Evolutionary conservation across 2,797 vertebrate genomes (phyloP).

Genomic region (Parauchenoglanis punctatus): DNA sequence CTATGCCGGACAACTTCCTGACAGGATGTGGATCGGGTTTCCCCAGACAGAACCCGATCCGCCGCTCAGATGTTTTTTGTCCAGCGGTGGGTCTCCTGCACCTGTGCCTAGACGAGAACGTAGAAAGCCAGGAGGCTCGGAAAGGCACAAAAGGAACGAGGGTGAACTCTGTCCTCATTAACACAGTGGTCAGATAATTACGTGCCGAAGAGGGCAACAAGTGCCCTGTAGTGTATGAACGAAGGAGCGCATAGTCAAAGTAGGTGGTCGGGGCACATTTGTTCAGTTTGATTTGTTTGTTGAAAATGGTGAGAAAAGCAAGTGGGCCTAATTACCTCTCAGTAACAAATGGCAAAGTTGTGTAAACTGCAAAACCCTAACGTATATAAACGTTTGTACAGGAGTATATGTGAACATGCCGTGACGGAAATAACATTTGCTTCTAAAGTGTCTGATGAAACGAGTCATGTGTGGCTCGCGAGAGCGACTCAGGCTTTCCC

Average conservation of each 20-base stretch:
- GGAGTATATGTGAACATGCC: neutral
- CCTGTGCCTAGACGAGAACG: constrained; percentile 58
- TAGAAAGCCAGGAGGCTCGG: constrained; percentile 12
- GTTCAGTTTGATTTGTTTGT: constrained; percentile 21
- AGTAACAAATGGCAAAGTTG: constrained; percentile 15
- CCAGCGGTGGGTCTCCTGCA: constrained; percentile 57
- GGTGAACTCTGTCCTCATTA: constrained; percentile 27
- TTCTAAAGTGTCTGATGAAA: neutral
- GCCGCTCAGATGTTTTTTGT: constrained; percentile 71
- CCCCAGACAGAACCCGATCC: constrained; percentile 76
- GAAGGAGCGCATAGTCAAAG: neutral
- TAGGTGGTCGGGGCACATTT: constrained; percentile 22
- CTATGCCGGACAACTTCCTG: constrained; percentile 70
- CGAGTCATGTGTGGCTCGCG: constrained; percentile 6
- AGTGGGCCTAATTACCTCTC: neutral
- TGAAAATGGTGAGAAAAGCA: neutral
- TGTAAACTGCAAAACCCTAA: neutral
- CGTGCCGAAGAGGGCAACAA: constrained; percentile 7
- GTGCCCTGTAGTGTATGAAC: neutral
- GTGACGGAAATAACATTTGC: neutral
- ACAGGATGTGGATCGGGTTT: constrained; percentile 81
- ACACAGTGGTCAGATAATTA: constrained; percentile 6
- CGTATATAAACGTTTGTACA: constrained; percentile 12
- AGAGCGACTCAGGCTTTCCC: neutral
- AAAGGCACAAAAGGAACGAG: neutral